Evolutionary conservation across 2,113 vertebrate species (phyloP).

Genomic region (Syngnathus typhle): DNA sequence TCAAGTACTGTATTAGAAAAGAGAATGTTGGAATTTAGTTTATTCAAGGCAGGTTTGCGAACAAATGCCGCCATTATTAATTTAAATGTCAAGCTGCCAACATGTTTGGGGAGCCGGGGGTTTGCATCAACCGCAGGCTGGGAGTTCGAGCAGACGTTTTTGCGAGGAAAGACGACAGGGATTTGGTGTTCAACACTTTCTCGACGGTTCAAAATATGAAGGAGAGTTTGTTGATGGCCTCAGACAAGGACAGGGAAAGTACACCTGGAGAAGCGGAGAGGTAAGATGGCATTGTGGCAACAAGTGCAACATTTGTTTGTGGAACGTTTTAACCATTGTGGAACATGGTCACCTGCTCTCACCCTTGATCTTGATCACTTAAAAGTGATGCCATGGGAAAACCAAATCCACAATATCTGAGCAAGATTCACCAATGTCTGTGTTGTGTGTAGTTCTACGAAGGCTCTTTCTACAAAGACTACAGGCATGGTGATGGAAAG

Average conservation of each 20-base stretch:
- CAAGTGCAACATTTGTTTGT: too few species aligned
- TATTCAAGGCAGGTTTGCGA: neutral
- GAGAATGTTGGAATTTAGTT: neutral
- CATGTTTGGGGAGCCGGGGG: neutral
- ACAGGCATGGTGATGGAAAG: slow-evolving; percentile 72
- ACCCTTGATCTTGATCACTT: too few species aligned
- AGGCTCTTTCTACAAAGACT: slow-evolving; percentile 80
- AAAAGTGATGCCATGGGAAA: too few species aligned
- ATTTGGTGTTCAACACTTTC: slow-evolving; percentile 61
- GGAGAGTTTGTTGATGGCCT: slow-evolving; percentile 68
- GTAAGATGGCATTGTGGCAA: slow-evolving; percentile 42
- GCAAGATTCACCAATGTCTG: neutral
- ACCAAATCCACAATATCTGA: neutral
- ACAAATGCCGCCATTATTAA: neutral
- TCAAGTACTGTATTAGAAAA: neutral
- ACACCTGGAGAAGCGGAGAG: slow-evolving; percentile 79
- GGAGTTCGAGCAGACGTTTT: accelerated
- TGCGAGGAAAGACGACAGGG: slow-evolving; percentile 8
- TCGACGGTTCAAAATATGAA: slow-evolving; percentile 73
- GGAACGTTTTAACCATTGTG: too few species aligned
- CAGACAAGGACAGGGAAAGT: slow-evolving; percentile 76
- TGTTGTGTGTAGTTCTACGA: slow-evolving; percentile 67
- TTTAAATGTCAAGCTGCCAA: slow-evolving; percentile 11
- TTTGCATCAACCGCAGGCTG: neutral
- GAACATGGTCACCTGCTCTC: too few species aligned